phyloP scores from a whole-genome alignment of 1,140 invertebrate genomes.

The Cotesia vestalis region DNA sequence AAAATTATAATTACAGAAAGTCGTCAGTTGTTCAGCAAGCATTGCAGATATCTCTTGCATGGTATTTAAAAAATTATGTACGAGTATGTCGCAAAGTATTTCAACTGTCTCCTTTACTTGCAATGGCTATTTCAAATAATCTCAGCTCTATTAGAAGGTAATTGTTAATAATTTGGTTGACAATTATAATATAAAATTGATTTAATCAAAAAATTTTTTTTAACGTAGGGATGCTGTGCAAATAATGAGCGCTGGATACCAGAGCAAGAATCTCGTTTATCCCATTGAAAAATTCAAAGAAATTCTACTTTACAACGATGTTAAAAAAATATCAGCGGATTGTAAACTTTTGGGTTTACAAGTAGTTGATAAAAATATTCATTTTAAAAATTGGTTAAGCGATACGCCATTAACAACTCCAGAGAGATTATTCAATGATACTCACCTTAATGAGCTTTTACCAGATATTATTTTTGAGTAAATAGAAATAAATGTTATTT shows the following conservation, averaged over 20 bases:
- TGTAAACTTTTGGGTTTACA: constrained; percentile 44
- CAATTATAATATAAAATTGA: constrained; percentile 9
- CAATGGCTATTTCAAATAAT: constrained; percentile 62
- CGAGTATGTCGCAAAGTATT: constrained; percentile 60
- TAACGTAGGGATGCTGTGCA: constrained; percentile 61
- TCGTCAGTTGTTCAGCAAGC: constrained; percentile 48
- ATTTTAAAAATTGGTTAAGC: constrained; percentile 53
- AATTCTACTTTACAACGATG: constrained; percentile 53
- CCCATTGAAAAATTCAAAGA: constrained; percentile 56
- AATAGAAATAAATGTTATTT: constrained; percentile 2
- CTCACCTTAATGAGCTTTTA: constrained; percentile 44
- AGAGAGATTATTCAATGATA: constrained; percentile 46
- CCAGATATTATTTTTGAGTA: constrained; percentile 49
- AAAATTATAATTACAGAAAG: constrained; percentile 32
- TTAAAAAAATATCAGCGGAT: constrained; percentile 46
- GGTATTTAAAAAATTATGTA: constrained; percentile 66
- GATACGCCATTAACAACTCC: constrained; percentile 47
- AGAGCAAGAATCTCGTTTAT: constrained; percentile 65
- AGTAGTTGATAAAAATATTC: constrained; percentile 46
- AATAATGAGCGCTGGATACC: constrained; percentile 68
- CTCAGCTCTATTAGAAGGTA: constrained; percentile 66
- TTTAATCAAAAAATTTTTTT: constrained; percentile 29
- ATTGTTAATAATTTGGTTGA: constrained; percentile 7
- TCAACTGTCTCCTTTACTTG: constrained; percentile 63
- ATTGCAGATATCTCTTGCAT: constrained; percentile 64